A percentile compares a stretch with the other conserved stretches of the same genome.
phyloP scores from a whole-genome alignment of 2,113 vertebrate species.

The Ceratotherium simum region DNA sequence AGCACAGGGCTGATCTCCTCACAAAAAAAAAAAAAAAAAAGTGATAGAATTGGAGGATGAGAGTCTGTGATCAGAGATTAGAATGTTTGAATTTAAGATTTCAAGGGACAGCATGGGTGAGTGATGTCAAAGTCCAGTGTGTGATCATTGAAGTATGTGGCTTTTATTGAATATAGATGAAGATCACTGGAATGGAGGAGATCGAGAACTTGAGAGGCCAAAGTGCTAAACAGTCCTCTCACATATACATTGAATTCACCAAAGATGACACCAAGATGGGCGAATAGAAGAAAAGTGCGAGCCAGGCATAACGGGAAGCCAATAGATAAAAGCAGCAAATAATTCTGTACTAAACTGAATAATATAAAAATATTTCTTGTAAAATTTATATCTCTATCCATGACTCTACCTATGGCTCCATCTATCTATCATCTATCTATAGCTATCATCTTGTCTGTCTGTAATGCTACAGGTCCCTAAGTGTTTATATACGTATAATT shows the following conservation, averaged over 20 bases:
- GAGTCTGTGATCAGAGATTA: neutral
- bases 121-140: neutral
- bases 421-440: neutral
- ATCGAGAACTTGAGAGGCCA: neutral
- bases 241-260: neutral
- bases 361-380: neutral
- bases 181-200: neutral
- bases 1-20: too few species aligned
- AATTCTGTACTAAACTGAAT: neutral
- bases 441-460: neutral
- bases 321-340: neutral
- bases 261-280: neutral
- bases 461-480: neutral
- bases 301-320: neutral
- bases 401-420: neutral
- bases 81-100: neutral
- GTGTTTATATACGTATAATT: neutral
- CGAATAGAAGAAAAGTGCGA: neutral
- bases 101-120: neutral
- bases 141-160: neutral
- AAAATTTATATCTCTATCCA: neutral
- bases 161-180: neutral
- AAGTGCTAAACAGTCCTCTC: neutral
- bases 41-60: neutral
- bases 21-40: too few species aligned